A percentile compares a stretch with the other conserved stretches of the same genome.
These are phyloP conservation scores for Ambastaia sidthimunki DNA, from an alignment of 2,797 vertebrate species.

Conservation along the genomic window DNA sequence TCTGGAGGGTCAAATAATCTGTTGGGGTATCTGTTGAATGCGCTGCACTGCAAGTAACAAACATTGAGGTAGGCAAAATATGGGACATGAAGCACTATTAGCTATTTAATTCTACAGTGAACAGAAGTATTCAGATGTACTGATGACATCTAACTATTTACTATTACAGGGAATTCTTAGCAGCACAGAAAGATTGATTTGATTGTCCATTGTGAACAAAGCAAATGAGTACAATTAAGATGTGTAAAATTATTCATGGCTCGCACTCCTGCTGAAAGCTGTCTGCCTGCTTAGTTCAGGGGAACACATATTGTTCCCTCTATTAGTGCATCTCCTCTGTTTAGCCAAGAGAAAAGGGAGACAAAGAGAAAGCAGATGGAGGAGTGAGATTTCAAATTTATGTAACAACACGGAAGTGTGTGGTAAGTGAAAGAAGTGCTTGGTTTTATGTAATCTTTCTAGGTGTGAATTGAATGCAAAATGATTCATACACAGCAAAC, in stretches of 20 bases:
- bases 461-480: background rate
- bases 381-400: constrained; percentile 9
- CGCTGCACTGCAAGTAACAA: too few relatives aligned
- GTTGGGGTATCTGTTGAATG: too few relatives aligned
- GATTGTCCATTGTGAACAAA: too few relatives aligned
- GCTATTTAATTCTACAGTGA: too few relatives aligned
- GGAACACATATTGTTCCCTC: constrained; percentile 46
- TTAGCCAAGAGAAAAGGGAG: constrained; percentile 49
- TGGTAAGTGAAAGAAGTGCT: constrained; percentile 12
- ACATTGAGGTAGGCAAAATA: too few relatives aligned
- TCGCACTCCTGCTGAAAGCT: background rate
- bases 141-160: too few relatives aligned
- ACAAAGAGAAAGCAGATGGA: constrained; percentile 52
- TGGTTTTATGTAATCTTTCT: background rate
- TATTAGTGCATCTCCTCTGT: constrained; percentile 37
- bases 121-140: too few relatives aligned
- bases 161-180: too few relatives aligned
- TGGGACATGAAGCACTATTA: too few relatives aligned
- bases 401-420: constrained; percentile 17
- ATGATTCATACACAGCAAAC: background rate
- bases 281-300: constrained; percentile 11
- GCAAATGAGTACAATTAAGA: background rate
- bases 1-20: too few relatives aligned
- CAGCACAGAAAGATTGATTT: too few relatives aligned
- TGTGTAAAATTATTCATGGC: constrained; percentile 43